Percentiles rank a stretch among this genome's conserved stretches.
These are phyloP conservation scores for Axinella damicornis DNA, from an alignment of 37 sponge, comb jelly and placozoan genomes.

Conservation along the genomic window DNA sequence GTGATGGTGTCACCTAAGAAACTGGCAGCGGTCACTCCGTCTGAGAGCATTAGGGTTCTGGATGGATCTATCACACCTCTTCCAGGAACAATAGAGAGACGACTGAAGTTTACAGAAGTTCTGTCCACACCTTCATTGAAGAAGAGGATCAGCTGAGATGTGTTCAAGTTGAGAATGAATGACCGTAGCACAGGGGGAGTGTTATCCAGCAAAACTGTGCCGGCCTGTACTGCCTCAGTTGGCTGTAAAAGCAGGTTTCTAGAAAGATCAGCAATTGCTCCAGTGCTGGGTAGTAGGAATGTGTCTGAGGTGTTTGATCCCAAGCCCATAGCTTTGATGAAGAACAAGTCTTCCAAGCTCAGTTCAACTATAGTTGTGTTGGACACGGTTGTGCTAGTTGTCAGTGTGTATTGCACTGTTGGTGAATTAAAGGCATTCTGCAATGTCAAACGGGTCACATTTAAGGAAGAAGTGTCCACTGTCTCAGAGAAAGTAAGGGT, in stretches of 20 bases:
- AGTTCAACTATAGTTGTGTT: constrained; percentile 42
- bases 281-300: constrained; percentile 54
- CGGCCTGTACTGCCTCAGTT: constrained; percentile 41
- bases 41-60: constrained; percentile 41
- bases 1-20: constrained; percentile 44
- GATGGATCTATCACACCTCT: constrained; percentile 47
- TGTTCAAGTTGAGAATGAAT: constrained; percentile 81
- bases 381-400: constrained; percentile 35
- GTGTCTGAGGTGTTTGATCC: constrained; percentile 67
- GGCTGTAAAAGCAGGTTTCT: constrained; percentile 52
- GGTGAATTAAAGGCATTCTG: constrained; percentile 52
- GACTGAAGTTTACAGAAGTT: constrained; percentile 40
- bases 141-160: constrained; percentile 69
- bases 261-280: constrained; percentile 69
- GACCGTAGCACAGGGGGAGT: constrained; percentile 51
- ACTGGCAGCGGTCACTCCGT: constrained; percentile 28
- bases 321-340: constrained; percentile 64
- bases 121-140: constrained; percentile 86
- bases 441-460: constrained; percentile 57
- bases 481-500: constrained; percentile 80
- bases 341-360: constrained; percentile 72
- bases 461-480: constrained; percentile 51
- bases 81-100: constrained; percentile 67
- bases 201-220: constrained; percentile 60
- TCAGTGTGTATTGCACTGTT: constrained; percentile 62